Conservation (phyloP, 92 coral and sea anemone genomes). For the Ricordea florida region DNA sequence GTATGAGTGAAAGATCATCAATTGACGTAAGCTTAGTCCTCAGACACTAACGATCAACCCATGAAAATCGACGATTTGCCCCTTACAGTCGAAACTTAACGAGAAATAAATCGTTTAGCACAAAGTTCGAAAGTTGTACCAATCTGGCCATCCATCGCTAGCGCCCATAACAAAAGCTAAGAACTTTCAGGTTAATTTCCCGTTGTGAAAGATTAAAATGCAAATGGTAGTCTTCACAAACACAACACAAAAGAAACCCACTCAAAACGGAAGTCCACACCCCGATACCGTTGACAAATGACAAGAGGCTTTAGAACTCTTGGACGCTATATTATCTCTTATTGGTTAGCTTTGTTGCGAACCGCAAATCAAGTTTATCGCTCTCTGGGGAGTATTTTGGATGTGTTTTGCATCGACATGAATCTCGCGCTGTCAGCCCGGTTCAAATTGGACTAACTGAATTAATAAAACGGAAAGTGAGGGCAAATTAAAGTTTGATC, state of each 20-base stretch:
- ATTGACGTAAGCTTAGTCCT: constrained; percentile 30
- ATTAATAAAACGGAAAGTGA: constrained; percentile 29
- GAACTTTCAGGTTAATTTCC: constrained; percentile 75
- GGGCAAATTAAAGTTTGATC: constrained; percentile 18
- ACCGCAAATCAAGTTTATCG: constrained; percentile 76
- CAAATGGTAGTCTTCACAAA: constrained; percentile 84
- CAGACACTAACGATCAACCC: neutral
- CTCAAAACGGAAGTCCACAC: constrained; percentile 94
- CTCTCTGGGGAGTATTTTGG: constrained; percentile 71
- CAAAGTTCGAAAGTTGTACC: neutral
- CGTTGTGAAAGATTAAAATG: constrained; percentile 89
- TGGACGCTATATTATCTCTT: constrained; percentile 48
- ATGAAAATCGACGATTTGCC: neutral
- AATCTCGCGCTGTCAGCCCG: constrained; percentile 31
- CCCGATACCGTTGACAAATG: constrained; percentile 88
- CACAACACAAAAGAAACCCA: constrained; percentile 82
- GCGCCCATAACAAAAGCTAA: constrained; percentile 23
- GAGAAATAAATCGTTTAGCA: neutral
- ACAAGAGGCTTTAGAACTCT: constrained; percentile 71
- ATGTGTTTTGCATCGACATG: constrained; percentile 38
- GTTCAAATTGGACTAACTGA: neutral
- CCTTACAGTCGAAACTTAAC: neutral
- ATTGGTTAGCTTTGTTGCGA: constrained; percentile 75
- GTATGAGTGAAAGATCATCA: constrained; percentile 47
- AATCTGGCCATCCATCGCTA: neutral